Percentiles rank a stretch among this genome's conserved stretches.
Conservation (phyloP, 2,797 vertebrate genomes). For the Holocentrus rufus region DNA sequence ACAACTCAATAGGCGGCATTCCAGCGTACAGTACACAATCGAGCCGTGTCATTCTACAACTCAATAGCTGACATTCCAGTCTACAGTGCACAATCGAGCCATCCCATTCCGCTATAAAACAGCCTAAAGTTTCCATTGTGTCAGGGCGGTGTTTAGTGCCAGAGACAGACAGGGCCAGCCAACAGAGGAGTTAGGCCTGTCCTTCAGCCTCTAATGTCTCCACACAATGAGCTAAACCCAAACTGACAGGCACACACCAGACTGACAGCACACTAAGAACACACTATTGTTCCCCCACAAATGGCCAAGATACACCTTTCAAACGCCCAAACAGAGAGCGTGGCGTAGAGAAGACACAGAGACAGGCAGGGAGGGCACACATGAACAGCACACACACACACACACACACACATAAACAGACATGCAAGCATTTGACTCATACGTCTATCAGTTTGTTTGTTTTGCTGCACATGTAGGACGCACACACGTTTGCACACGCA, state of each 20-base stretch:
- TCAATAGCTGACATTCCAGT: slow-evolving; percentile 61
- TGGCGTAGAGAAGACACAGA: slow-evolving; percentile 17
- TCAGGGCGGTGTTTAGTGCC: slow-evolving; percentile 54
- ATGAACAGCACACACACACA: background rate
- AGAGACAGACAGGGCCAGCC: slow-evolving; percentile 65
- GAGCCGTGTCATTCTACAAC: slow-evolving; percentile 42
- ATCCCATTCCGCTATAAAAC: slow-evolving; percentile 55
- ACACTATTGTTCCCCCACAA: slow-evolving; percentile 73
- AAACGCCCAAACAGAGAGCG: slow-evolving; percentile 31
- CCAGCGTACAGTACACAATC: slow-evolving; percentile 42
- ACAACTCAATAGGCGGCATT: slow-evolving; percentile 52
- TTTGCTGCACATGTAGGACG: background rate
- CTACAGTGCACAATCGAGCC: slow-evolving; percentile 62
- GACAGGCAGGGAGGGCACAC: background rate
- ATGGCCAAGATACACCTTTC: slow-evolving; percentile 63
- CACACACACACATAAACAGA: background rate
- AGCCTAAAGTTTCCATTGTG: slow-evolving; percentile 66
- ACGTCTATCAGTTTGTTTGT: background rate
- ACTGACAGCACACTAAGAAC: slow-evolving; percentile 76
- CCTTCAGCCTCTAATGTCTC: slow-evolving; percentile 74
- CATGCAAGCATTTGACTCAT: background rate
- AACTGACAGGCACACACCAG: slow-evolving; percentile 73
- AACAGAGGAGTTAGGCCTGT: slow-evolving; percentile 76
- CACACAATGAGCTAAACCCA: slow-evolving; percentile 68
- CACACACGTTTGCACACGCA: slow-evolving; percentile 5